A percentile compares a stretch with the other conserved stretches of the same genome.
Evolutionary conservation across 1,140 invertebrate species (phyloP).

Genomic region (Elysia chlorotica): DNA sequence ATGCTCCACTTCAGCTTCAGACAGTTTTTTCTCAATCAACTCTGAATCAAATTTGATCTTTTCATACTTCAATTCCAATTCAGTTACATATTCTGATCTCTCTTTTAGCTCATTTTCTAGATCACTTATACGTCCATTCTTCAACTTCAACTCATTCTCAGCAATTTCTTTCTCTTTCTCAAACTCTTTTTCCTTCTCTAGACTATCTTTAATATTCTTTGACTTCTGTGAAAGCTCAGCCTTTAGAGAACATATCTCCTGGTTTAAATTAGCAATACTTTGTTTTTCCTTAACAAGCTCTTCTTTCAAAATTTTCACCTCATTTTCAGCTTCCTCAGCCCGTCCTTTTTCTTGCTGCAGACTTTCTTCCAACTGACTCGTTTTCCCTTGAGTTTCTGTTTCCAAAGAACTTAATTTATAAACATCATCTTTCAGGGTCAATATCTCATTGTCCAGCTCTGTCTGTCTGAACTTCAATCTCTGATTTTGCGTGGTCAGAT

Average conservation of each 20-base stretch:
- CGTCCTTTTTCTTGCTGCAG: neutral
- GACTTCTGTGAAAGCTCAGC: slow-evolving; percentile 6
- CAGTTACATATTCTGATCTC: slow-evolving; percentile 16
- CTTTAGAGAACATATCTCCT: slow-evolving; percentile 6
- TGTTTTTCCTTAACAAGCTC: slow-evolving; percentile 7
- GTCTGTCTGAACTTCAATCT: neutral
- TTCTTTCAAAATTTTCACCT: neutral
- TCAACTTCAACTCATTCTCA: neutral
- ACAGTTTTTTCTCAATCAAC: neutral
- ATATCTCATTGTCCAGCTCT: slow-evolving; percentile 1
- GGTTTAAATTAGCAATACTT: slow-evolving; percentile 3
- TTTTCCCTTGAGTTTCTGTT: slow-evolving; percentile 14
- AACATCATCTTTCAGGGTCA: slow-evolving; percentile 4
- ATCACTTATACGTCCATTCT: slow-evolving; percentile 25
- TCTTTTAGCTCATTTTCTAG: slow-evolving; percentile 31
- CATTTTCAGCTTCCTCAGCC: slow-evolving; percentile 5
- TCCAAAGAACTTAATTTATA: neutral
- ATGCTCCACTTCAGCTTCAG: slow-evolving; percentile 4
- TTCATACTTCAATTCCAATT: slow-evolving; percentile 11
- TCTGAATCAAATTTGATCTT: slow-evolving; percentile 20
- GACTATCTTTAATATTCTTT: slow-evolving; percentile 13
- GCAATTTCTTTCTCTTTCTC: slow-evolving; percentile 6
- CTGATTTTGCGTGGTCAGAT: slow-evolving; percentile 1
- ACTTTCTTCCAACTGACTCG: slow-evolving; percentile 21
- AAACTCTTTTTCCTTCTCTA: slow-evolving; percentile 23